Conservation (phyloP, 2,113 vertebrate species). For the Zosterops japonicus region DNA sequence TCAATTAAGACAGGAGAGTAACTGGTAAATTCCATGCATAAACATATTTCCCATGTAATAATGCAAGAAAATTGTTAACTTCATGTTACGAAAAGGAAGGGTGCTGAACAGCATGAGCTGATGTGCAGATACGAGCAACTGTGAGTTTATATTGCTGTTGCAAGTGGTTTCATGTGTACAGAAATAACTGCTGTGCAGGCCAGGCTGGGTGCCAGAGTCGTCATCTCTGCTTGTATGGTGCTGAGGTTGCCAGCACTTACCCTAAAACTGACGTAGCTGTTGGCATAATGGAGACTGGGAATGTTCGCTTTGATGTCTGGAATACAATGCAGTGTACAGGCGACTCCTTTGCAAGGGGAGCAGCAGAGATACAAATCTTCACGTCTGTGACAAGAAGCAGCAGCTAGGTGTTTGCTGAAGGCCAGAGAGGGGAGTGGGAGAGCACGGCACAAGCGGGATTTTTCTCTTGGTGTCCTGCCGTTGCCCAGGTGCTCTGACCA, state of each 20-base stretch:
- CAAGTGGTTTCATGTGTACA: background rate
- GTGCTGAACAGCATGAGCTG: background rate
- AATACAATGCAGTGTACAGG: background rate
- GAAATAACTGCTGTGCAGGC: constrained; percentile 40
- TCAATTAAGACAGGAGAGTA: background rate
- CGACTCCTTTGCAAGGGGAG: accelerated
- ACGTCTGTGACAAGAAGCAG: background rate
- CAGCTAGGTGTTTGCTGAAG: background rate
- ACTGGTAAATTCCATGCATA: background rate
- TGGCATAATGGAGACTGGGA: background rate
- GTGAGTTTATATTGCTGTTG: background rate
- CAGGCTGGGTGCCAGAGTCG: constrained; percentile 20
- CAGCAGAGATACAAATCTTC: background rate
- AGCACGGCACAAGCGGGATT: background rate
- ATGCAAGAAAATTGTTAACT: background rate
- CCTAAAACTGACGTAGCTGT: background rate
- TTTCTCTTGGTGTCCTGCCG: background rate
- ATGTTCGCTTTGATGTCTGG: background rate
- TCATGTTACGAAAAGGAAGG: background rate
- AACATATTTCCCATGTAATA: background rate
- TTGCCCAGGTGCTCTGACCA: background rate
- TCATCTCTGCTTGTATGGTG: background rate
- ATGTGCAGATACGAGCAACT: background rate
- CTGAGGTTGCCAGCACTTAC: background rate
- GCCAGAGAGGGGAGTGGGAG: background rate